Percentiles rank a stretch among this genome's conserved stretches.
Conservation (phyloP, 2,888 invertebrate genomes). For the Subacronicta megacephala region DNA sequence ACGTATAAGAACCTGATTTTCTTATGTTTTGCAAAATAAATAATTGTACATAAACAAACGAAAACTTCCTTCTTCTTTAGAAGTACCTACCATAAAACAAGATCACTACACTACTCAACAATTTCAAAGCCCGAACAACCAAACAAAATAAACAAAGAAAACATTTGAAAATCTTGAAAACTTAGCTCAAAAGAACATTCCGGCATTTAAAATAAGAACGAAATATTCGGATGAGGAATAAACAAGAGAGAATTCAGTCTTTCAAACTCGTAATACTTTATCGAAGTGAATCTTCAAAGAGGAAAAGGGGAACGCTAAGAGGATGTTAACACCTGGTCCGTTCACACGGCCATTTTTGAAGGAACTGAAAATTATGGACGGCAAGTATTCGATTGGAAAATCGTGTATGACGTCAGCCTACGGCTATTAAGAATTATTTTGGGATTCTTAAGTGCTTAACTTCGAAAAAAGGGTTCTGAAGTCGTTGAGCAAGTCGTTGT, state of each 20-base stretch:
- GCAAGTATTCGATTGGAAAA: constrained; percentile 62
- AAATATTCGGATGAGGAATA: constrained; percentile 59
- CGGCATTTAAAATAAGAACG: constrained; percentile 56
- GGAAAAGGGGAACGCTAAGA: constrained; percentile 65
- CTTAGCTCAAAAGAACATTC: constrained; percentile 59
- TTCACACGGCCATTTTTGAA: constrained; percentile 67
- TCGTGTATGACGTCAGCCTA: constrained; percentile 49
- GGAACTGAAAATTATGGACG: constrained; percentile 61
- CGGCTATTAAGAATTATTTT: background rate
- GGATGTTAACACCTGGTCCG: constrained; percentile 61
- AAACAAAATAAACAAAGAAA: constrained; percentile 26
- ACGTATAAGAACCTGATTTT: no score
- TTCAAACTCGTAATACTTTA: constrained; percentile 71
- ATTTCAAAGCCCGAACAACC: constrained; percentile 21
- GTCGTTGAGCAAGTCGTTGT: no score
- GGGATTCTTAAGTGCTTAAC: no score
- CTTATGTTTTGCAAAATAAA: no score
- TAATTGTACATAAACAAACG: no score
- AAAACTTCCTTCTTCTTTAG: no score
- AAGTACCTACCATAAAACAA: no score
- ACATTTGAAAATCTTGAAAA: constrained; percentile 41
- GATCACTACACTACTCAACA: constrained; percentile 10
- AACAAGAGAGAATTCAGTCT: constrained; percentile 60
- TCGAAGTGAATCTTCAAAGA: constrained; percentile 69
- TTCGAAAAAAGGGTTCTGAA: no score